Evolutionary conservation across 2,797 vertebrate genomes (phyloP).

Genomic region (Orientallactaga sibirica): DNA sequence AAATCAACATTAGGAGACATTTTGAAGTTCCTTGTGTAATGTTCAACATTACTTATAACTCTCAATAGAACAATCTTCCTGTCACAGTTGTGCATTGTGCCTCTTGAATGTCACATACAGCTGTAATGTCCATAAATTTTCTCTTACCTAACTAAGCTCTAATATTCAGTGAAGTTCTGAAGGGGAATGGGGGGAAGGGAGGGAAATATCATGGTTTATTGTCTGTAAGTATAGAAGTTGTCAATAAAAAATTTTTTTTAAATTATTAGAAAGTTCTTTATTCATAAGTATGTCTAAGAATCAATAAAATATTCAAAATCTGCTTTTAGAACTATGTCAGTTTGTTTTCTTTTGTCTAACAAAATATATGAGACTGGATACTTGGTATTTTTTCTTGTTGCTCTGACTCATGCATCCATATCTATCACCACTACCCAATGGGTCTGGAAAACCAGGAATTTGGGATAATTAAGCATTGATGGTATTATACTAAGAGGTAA

Average conservation of each 20-base stretch:
- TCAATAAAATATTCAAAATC: not conserved
- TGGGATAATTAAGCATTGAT: not conserved
- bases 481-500: not conserved
- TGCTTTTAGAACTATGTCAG: not conserved
- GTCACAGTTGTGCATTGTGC: not conserved
- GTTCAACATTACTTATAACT: conserved; percentile 4
- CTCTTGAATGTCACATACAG: not conserved
- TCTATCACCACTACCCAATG: not conserved
- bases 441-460: conserved; percentile 11
- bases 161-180: not conserved
- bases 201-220: no score
- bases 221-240: no score
- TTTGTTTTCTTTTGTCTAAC: not conserved
- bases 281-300: conserved; percentile 18
- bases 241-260: no score
- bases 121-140: not conserved
- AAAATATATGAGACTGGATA: not conserved
- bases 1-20: not conserved
- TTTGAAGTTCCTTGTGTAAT: conserved; percentile 14
- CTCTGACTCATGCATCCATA: not conserved
- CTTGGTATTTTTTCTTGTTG: no score
- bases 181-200: no score
- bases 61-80: not conserved
- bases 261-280: conserved; percentile 4
- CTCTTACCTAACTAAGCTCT: conserved; percentile 5